Evolutionary conservation across 2,888 invertebrate genomes (phyloP).

Genomic region (Dione juno): DNA sequence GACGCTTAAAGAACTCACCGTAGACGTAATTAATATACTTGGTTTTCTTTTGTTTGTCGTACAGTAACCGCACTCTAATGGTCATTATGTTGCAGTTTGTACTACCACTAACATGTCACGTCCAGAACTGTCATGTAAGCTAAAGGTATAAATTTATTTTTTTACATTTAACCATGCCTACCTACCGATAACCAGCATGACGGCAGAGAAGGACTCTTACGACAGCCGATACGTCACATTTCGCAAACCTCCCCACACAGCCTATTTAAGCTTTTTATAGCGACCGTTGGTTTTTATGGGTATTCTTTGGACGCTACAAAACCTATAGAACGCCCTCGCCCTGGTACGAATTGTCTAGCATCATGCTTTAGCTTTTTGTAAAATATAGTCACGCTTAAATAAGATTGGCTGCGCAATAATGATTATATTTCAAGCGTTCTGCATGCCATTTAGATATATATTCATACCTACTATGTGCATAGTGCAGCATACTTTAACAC

Average conservation of each 20-base stretch:
- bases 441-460: conserved; percentile 84
- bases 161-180: conserved; percentile 78
- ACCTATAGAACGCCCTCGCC: conserved; percentile 82
- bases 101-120: conserved; percentile 84
- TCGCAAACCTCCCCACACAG: conserved; percentile 78
- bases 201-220: conserved; percentile 65
- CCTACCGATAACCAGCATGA: conserved; percentile 73
- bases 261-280: conserved; percentile 79
- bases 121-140: conserved; percentile 84
- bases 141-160: conserved; percentile 82
- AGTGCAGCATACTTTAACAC: conserved; percentile 80
- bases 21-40: conserved; percentile 79
- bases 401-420: conserved; percentile 84
- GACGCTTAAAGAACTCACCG: conserved; percentile 81
- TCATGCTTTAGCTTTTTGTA: conserved; percentile 84
- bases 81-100: conserved; percentile 84
- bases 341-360: conserved; percentile 83
- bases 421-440: conserved; percentile 84
- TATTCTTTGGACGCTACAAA: conserved; percentile 81
- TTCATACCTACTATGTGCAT: conserved; percentile 82
- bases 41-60: conserved; percentile 83
- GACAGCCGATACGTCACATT: conserved; percentile 76
- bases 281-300: conserved; percentile 81
- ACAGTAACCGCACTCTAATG: conserved; percentile 84
- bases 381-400: conserved; percentile 84